Evolutionary conservation across 2,888 invertebrate genomes (phyloP).

Genomic region (Tenthredo scrophulariae): DNA sequence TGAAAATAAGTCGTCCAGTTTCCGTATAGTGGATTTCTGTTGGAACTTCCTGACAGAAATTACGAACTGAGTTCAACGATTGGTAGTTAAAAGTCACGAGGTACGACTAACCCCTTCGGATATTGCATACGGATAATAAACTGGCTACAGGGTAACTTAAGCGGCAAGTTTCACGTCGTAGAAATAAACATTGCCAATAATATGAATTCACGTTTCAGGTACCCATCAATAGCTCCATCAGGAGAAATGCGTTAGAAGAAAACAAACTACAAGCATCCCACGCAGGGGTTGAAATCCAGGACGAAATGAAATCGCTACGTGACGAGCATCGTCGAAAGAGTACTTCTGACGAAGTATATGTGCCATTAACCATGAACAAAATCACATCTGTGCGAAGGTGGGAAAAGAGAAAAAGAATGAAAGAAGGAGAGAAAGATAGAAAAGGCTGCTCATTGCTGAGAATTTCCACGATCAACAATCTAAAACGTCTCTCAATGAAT

Average conservation of each 20-base stretch:
- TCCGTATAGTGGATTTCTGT: not conserved
- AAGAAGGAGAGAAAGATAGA: not conserved
- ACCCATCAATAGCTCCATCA: slow-evolving; percentile 36
- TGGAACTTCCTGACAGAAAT: not conserved
- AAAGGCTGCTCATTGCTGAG: not conserved
- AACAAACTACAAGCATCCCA: slow-evolving; percentile 35
- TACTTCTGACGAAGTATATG: slow-evolving; percentile 37
- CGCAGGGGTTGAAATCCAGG: slow-evolving; percentile 44
- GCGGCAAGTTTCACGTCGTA: slow-evolving; percentile 22
- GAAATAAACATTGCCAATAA: slow-evolving; percentile 29
- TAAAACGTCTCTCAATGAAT: not conserved
- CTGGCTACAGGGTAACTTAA: not conserved
- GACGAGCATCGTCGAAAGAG: slow-evolving; percentile 40
- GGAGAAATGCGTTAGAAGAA: slow-evolving; percentile 32
- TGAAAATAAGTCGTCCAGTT: not conserved
- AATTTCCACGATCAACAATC: slow-evolving; percentile 27
- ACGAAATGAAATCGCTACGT: slow-evolving; percentile 52
- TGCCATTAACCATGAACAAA: slow-evolving; percentile 35
- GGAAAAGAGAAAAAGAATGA: not conserved
- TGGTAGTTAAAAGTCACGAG: not conserved
- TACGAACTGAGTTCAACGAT: not conserved
- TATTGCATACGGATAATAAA: slow-evolving; percentile 5
- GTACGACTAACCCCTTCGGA: not conserved
- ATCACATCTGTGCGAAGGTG: slow-evolving; percentile 23
- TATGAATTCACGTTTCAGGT: slow-evolving; percentile 47